Conservation (phyloP, 2,888 invertebrate species). For the Leucoma salicis region DNA sequence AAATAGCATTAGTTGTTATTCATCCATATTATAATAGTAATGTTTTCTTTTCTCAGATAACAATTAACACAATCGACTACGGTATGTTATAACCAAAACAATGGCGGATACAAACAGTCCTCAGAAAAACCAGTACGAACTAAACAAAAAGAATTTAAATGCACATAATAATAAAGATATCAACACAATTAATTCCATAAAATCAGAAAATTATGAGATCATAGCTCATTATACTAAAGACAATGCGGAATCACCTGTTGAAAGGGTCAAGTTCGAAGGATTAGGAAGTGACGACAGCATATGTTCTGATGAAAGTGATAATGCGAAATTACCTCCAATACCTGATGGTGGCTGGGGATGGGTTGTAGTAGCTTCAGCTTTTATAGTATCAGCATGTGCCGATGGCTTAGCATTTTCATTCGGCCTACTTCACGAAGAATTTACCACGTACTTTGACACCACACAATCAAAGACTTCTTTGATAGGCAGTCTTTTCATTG, state of each 20-base stretch:
- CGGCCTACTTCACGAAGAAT: constrained; percentile 92
- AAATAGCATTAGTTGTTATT: too few species aligned
- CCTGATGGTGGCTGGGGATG: constrained; percentile 95
- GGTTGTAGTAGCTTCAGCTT: constrained; percentile 92
- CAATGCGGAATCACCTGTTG: constrained; percentile 52
- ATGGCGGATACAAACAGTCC: constrained; percentile 32
- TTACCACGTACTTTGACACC: constrained; percentile 88
- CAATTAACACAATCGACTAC: constrained; percentile 13
- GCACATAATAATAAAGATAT: constrained; percentile 44
- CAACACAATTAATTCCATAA: constrained; percentile 63
- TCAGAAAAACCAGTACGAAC: constrained; percentile 13
- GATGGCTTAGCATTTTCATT: constrained; percentile 97
- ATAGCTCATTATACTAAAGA: constrained; percentile 46
- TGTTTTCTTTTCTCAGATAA: constrained; percentile 20
- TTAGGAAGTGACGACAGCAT: constrained; percentile 72
- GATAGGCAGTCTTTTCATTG: constrained; percentile 94
- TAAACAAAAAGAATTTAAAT: constrained; percentile 22
- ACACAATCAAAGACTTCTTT: constrained; percentile 92
- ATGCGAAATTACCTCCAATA: constrained; percentile 78
- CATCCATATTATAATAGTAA: background rate
- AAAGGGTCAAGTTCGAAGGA: constrained; percentile 71
- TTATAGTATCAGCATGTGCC: constrained; percentile 93
- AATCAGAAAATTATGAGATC: constrained; percentile 52
- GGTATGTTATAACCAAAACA: constrained; percentile 31
- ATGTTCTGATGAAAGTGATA: constrained; percentile 58